phyloP scores from a whole-genome alignment of 2,797 vertebrate species.

The Tangara arthus region DNA sequence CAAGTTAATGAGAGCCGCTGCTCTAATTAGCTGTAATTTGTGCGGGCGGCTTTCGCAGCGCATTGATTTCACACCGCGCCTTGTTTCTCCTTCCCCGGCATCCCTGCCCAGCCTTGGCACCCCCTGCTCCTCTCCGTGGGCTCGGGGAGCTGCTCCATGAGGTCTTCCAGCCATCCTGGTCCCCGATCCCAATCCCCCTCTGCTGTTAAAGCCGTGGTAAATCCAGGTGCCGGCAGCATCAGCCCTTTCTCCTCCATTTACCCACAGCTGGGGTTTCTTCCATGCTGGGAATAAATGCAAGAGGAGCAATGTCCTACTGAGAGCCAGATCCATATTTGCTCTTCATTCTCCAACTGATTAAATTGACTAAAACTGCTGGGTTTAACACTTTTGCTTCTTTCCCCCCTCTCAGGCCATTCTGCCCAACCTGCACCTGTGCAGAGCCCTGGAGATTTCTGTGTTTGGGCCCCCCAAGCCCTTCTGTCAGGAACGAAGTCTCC shows the following conservation, averaged over 20 bases:
- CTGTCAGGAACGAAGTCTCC: background rate
- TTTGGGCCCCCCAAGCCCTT: background rate
- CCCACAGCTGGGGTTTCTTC: background rate
- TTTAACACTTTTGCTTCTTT: background rate
- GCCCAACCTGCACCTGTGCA: background rate
- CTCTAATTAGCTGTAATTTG: background rate
- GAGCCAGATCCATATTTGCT: background rate
- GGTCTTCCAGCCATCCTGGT: background rate
- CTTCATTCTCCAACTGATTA: background rate
- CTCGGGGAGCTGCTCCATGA: background rate
- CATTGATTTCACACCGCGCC: background rate
- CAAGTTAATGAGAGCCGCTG: background rate
- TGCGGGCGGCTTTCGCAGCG: background rate
- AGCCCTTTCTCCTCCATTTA: background rate
- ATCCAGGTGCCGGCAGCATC: background rate
- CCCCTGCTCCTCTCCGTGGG: background rate
- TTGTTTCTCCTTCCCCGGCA: background rate
- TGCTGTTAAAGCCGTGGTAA: fast-evolving
- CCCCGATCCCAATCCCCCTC: background rate
- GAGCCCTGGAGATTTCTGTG: background rate
- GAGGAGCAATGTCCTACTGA: background rate
- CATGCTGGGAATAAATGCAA: background rate
- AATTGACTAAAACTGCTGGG: background rate
- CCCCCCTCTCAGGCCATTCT: background rate
- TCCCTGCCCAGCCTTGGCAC: fast-evolving